Base-by-base conservation (phyloP, 2,797 vertebrate genomes). In the Uromys caudimaculatus region DNA sequence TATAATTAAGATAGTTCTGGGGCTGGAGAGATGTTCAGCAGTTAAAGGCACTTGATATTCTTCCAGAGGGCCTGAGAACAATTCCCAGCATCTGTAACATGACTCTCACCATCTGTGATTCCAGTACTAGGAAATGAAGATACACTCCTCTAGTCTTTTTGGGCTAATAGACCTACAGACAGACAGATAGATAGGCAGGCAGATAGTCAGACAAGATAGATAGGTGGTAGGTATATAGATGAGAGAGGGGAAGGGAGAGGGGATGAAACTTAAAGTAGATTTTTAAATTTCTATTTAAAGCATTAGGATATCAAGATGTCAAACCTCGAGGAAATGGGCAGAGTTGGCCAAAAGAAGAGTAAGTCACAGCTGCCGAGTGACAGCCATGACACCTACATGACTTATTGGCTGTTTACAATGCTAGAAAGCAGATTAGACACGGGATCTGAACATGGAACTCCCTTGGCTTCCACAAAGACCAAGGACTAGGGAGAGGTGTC, bases 381-480 rank as follows among this genome's bases (percentile, higher is more conserved):
- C 3, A 75, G 60, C 41, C 11, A 6, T 50, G 23, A 85, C 6
- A 64, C 84, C 6, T 12, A 71, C 82, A 62, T 21, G 50, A 60
- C 17, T 69, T 62, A 95, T 2, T 32, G 21, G 47, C 50, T 41
- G 16, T 27, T 27, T 41, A 23, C 32, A 50, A 87, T 29, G 19
- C n/a, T 79, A 27, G 32, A 82, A 93, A 92, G 75, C 32, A 93
- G 11, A 83, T 52, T 71, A 92, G 47, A 96, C 94, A 94, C 23
- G 60, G 1, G 2, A 90, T 56, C 47, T 58, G 62, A 92, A 92
- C 58, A 83, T 11, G 19, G 47, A 87, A 71, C n/a, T 94, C 47
- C 50, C 38, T 14, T 54, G 58, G 69, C 69, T 98, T 97, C 82
- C 97, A 94, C 14, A 6, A 93, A 98, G 90, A 94, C 24, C 77